phyloP scores from a whole-genome alignment of 2,888 invertebrate species.

The Harpalus rubripes region DNA sequence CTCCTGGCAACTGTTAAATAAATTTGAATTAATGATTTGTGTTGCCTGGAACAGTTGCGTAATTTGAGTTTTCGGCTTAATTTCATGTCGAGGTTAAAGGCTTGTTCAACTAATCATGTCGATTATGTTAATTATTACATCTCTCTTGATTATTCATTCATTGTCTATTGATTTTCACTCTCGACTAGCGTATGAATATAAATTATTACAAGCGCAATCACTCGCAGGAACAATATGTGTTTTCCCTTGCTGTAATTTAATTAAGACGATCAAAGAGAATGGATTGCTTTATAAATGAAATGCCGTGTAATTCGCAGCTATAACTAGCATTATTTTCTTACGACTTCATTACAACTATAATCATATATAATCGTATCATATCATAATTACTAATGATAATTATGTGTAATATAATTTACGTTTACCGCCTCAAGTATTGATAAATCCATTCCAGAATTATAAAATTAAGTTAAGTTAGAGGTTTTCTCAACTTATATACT shows the following conservation, averaged over 20 bases:
- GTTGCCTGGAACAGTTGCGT: constrained; percentile 20
- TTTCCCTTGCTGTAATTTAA: background rate
- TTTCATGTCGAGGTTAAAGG: constrained; percentile 33
- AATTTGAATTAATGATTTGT: constrained; percentile 48
- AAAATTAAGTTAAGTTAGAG: too few species aligned
- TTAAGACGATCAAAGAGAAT: background rate
- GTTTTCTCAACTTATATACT: too few species aligned
- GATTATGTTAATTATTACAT: constrained; percentile 32
- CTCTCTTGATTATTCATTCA: constrained; percentile 34
- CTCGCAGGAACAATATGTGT: background rate
- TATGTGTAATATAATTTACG: background rate
- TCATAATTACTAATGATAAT: background rate
- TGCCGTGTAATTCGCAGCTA: background rate
- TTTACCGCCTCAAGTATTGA: too few species aligned
- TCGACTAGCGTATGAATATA: constrained; percentile 8
- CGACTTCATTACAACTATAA: background rate
- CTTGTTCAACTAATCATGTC: constrained; percentile 47
- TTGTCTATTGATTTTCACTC: constrained; percentile 23
- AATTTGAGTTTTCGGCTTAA: constrained; percentile 46
- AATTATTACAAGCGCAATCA: background rate
- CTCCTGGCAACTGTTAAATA: constrained; percentile 33
- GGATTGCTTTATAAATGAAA: background rate
- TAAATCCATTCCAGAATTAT: too few species aligned
- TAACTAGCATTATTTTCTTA: background rate
- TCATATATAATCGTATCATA: background rate